Percentiles rank a stretch among this genome's conserved stretches.
Conservation (phyloP, 1,140 invertebrate genomes). For the Drosophila obscura region DNA sequence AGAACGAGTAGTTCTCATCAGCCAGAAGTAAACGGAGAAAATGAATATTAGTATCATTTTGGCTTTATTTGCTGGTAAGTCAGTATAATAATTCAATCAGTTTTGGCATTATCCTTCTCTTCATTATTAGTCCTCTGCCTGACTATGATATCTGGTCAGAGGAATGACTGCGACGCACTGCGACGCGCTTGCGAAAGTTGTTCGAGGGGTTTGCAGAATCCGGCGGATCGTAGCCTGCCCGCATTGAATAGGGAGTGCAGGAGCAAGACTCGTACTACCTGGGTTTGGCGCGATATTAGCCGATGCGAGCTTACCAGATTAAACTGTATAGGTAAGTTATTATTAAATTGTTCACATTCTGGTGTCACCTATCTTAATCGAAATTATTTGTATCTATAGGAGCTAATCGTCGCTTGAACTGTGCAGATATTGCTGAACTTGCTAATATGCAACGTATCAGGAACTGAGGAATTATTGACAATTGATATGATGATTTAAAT, state of each 20-base stretch:
- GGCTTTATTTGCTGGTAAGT: conserved; percentile 6
- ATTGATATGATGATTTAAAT: background rate
- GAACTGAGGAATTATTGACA: too few relatives aligned
- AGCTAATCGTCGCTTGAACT: conserved; percentile 24
- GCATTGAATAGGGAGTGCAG: conserved; percentile 29
- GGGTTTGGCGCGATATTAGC: conserved; percentile 40
- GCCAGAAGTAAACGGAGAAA: background rate
- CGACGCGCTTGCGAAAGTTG: conserved; percentile 14
- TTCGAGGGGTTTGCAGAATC: conserved; percentile 5
- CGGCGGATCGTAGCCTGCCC: conserved; percentile 2
- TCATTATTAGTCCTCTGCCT: conserved; percentile 21
- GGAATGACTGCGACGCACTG: conserved; percentile 23
- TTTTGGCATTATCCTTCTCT: background rate
- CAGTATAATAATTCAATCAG: background rate
- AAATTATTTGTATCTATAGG: background rate
- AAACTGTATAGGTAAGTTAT: conserved; percentile 21
- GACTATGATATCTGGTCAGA: conserved; percentile 33
- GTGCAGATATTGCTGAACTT: conserved; percentile 20
- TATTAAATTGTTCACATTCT: background rate
- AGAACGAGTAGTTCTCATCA: background rate
- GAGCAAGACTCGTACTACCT: conserved; percentile 2
- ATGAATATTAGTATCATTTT: background rate
- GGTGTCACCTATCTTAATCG: too few relatives aligned
- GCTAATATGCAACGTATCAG: conserved; percentile 22
- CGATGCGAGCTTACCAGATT: conserved; percentile 39